Evolutionary conservation across 2,113 vertebrate genomes (phyloP), one percentile per base, ranked within the genome.

Genomic region (Salvator merianae): DNA sequence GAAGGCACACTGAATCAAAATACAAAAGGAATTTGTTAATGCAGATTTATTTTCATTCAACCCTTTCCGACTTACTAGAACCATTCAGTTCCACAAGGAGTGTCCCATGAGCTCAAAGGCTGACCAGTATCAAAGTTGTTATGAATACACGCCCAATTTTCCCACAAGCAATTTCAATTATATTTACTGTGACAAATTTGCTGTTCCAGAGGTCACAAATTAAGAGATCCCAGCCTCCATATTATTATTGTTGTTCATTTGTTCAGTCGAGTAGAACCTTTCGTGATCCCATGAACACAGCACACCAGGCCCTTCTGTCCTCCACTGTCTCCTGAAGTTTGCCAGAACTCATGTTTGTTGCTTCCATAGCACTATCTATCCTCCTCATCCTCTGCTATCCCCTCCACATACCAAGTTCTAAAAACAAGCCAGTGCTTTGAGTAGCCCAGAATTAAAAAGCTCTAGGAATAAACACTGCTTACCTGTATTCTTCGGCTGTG

Each of bases 391-490:
- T 47, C 43, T 47, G 10, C 43, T 9, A 47, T 47, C 43, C 43
- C n/a, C 43, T 47, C 43, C 43, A 47, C 10, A 5, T 7, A 90
- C 81, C 89, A 88, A 89, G 74, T 71, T 79, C 87, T 92, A 59
- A 90, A 93, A 94, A 83, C 79, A 89, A 84, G 34, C 88, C 88
- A 91, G 73, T 81, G 80, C 93, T 88, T 91, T 90, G 86, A 90
- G 88, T 88, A 88, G 89, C 91, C 88, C 88, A 91, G 88, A 93
- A 92, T 88, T 90, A 92, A 91, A 87, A 91, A 2, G 86, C 43
- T 88, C 89, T 89, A 88, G 85, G 87, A 93, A 87, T 87, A 94
- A 86, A 82, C 89, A 63, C 83, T 83, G 88, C 88, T 91, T 89
- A 77, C 92, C 85, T 65, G 84, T 2, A 2, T 81, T 85, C 91